Percentiles rank a stretch among this genome's conserved stretches.
Conservation (phyloP, 2,113 vertebrate species). For the Lepus timidus region DNA sequence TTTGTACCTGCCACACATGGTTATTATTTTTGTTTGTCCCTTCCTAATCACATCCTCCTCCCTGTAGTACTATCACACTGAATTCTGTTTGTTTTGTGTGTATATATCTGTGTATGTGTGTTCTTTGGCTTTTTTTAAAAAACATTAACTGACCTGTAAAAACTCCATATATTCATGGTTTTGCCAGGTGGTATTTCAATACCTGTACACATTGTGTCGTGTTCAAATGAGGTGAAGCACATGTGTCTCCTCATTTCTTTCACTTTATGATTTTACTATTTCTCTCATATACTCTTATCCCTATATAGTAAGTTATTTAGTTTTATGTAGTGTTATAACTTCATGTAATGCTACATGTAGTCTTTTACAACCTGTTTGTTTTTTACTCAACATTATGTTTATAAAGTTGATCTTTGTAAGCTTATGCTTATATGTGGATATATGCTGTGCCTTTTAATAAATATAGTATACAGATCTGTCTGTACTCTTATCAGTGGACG, state of each 20-base stretch:
- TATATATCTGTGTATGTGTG: neutral
- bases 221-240: neutral
- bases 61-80: neutral
- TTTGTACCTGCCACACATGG: neutral
- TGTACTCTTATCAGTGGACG: neutral
- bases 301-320: neutral
- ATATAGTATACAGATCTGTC: neutral
- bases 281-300: neutral
- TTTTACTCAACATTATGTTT: neutral
- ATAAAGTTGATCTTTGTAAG: neutral
- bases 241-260: too few species aligned
- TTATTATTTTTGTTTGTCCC: neutral
- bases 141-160: too few species aligned
- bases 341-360: neutral
- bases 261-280: too few species aligned
- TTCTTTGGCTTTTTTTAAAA: neutral
- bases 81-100: neutral
- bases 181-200: neutral
- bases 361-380: neutral
- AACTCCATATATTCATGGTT: neutral
- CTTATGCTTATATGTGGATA: neutral
- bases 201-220: neutral
- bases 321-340: conserved; percentile 16
- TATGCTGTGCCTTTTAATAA: neutral
- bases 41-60: neutral